Percentiles rank a stretch among this genome's conserved stretches.
Conservation (phyloP, 2,797 vertebrate species). For the Aeoliscus strigatus region DNA sequence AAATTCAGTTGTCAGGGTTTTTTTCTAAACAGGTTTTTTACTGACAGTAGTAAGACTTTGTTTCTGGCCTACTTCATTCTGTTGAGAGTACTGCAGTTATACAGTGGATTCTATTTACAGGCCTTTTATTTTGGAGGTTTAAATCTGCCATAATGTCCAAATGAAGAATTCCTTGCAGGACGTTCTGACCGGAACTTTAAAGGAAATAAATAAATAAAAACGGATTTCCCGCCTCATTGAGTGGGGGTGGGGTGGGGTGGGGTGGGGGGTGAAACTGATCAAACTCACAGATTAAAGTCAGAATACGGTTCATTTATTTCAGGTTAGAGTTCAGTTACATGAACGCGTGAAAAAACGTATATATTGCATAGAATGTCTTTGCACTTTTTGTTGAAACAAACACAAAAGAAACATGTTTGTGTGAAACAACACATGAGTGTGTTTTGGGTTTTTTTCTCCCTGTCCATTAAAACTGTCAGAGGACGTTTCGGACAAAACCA, state of each 20-base stretch:
- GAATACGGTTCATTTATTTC: constrained; percentile 63
- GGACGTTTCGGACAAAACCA: too few species aligned
- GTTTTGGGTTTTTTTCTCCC: constrained; percentile 1
- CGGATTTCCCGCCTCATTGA: too few species aligned
- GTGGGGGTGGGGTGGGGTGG: too few species aligned
- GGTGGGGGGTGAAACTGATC: constrained; percentile 18
- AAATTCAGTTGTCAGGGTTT: constrained; percentile 1
- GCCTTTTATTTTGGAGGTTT: too few species aligned
- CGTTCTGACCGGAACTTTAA: too few species aligned
- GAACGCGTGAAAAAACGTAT: constrained; percentile 49
- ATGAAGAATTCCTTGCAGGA: too few species aligned
- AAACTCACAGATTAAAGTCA: constrained; percentile 22
- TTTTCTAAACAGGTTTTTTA: background rate
- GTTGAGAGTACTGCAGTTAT: too few species aligned
- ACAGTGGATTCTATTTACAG: too few species aligned
- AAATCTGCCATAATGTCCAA: too few species aligned
- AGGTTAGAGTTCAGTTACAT: constrained; percentile 58
- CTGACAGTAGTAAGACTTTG: too few species aligned
- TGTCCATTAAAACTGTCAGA: constrained; percentile 5
- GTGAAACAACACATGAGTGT: constrained; percentile 27
- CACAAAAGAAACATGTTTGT: background rate
- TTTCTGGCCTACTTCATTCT: too few species aligned
- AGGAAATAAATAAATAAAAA: too few species aligned
- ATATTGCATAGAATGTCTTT: constrained; percentile 64
- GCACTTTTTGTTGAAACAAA: constrained; percentile 38